These are phyloP conservation scores for Megathymus violae DNA, from an alignment of 1,140 invertebrate genomes.

Conservation along the genomic window DNA sequence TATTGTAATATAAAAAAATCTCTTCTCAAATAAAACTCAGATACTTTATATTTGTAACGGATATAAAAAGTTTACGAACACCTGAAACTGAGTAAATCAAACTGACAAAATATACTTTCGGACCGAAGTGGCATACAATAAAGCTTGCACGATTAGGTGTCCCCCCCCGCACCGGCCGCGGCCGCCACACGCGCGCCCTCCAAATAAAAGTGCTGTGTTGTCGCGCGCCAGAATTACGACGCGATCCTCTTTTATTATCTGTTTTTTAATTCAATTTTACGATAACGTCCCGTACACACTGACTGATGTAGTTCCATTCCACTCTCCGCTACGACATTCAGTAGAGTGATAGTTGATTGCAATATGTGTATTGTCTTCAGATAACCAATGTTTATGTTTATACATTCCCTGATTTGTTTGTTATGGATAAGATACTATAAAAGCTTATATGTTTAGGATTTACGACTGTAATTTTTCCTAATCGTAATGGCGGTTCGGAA, in stretches of 20 bases:
- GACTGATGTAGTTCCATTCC: slow-evolving; percentile 43
- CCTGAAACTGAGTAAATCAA: background rate
- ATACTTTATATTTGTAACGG: too few species aligned
- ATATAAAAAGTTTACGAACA: too few species aligned
- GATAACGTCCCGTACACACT: slow-evolving; percentile 63
- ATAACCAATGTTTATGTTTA: slow-evolving; percentile 5
- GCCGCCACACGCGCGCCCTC: slow-evolving; percentile 72
- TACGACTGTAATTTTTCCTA: too few species aligned
- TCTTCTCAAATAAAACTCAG: too few species aligned
- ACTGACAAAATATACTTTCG: background rate
- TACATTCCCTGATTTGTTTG: background rate
- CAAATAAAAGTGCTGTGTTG: slow-evolving; percentile 80
- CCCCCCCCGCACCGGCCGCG: slow-evolving; percentile 37
- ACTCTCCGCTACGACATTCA: slow-evolving; percentile 5
- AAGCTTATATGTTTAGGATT: too few species aligned
- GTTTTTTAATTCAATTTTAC: slow-evolving; percentile 82
- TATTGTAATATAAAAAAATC: too few species aligned
- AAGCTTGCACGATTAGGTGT: slow-evolving; percentile 71
- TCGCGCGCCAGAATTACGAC: slow-evolving; percentile 81
- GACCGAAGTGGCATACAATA: slow-evolving; percentile 53
- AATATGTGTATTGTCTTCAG: slow-evolving; percentile 12
- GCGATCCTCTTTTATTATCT: slow-evolving; percentile 76
- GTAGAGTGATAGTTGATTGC: slow-evolving; percentile 7
- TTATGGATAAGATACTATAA: too few species aligned
- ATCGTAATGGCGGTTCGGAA: too few species aligned